Base-by-base conservation (phyloP, 2,797 vertebrate species). In the Rhodeus uyekii region DNA sequence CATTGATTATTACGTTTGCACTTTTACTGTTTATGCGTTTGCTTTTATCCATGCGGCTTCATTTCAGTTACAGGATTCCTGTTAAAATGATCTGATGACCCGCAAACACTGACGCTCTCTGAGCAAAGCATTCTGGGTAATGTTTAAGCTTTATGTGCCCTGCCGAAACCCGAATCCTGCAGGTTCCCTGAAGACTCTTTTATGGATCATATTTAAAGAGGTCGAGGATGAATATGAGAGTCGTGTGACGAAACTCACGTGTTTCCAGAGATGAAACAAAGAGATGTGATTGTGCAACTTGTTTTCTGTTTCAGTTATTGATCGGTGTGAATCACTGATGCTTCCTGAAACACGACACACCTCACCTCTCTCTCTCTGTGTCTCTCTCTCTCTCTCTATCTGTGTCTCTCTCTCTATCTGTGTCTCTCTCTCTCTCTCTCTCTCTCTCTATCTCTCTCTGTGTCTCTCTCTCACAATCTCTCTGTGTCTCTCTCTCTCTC, bases 311-410 rank as follows among this genome's bases (percentile, higher is more conserved):
- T 80, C 48, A 14, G 65, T 44, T 69, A 58, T 58, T 80, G 64
- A 69, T 77, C 64, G 27, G 48, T 53, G 64, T 29, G 46, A 55
- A 27, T 67, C 36, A 58, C 72, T 29, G 73, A 75, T 19, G 53
- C 72, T 77, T 63, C 60, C 42, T 64, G 60, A 77, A 77, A 77
- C 75, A 48, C 2, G 27, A 64, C 75, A 77, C 75, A 64, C 18
- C 36, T 42, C 6, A 1, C n/a, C 1, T 14, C 65, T 42, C 38
- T 27, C 2, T 39, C 36, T 27, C 39, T 46, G 38, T 67, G 10
- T 12, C 39, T 8, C 39, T 13, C 10, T 18, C 16, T 48, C 44
- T 48, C 44, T 48, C 44, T 48, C 5, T 19, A 16, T 48, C 46
- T 48, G 16, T 19, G 16, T 19, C 46, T 7, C 16, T 18, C 2